Base-by-base conservation (phyloP, 2,888 invertebrate species). In the Lithophane leautieri region DNA sequence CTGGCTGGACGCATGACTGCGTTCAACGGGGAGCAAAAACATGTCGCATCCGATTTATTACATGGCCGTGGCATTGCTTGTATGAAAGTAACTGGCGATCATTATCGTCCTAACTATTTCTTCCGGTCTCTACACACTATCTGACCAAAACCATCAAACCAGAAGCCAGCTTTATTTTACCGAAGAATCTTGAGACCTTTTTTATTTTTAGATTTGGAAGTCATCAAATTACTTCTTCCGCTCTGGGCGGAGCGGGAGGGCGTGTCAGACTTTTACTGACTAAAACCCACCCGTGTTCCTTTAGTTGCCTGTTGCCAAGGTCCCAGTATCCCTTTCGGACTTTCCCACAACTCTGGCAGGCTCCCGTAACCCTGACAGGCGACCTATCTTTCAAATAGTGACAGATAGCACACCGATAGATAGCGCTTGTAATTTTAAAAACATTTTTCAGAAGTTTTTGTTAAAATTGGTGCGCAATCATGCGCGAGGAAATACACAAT, bases 1-100 rank as follows among this genome's bases (percentile, higher is more conserved):
- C 34, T 34, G 34, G 0, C 69, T 78, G n/a, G 47, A 67, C 79
- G 87, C 87, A 86, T 87, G 88, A 85, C 85, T 86, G 83, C 71
- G 25, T 62, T 12, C 60, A 34, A 47, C 25, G 16, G 9, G 6
- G 34, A 47, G 68, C 52, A 76, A 81, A 76, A 76, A 73, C 52
- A 44, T 76, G 79, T 83, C 76, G 71, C 76, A 78, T 70, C 69
- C 62, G 34, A 68, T 16, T 47, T 47, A 61, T 65, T 70, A 52
- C 63, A 73, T 19, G 58, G 9, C 25, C 12, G 52, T 11, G 50
- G 22, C 25, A 78, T 54, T 8, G 28, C 44, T n/a, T 58, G 19
- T 66, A 58, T 44, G 19, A 40, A 69, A 60, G 12, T 22, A 68
- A 60, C 28, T 40, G n/a, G 22, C 22, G 22, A 0, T 56, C 14